A percentile compares a stretch with the other conserved stretches of the same genome.
Conservation (phyloP, 2,113 vertebrate species). For the Corythornis cristatus region DNA sequence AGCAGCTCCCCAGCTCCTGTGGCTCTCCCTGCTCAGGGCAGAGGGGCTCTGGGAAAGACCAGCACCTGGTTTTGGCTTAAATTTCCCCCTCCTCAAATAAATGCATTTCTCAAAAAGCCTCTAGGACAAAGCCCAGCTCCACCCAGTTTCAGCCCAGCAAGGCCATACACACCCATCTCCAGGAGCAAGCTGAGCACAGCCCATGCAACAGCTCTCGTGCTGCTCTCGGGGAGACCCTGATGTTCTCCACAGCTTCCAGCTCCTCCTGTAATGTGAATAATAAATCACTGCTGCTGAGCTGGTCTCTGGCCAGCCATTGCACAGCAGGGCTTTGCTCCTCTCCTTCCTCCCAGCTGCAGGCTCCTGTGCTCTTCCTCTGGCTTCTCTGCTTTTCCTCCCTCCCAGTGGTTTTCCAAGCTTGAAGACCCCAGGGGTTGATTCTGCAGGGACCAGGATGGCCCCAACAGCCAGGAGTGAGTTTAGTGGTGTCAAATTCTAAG, state of each 20-base stretch:
- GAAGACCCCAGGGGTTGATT: not conserved
- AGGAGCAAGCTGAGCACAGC: not conserved
- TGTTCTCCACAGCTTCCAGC: not conserved
- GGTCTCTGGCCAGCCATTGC: not conserved
- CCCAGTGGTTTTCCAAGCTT: not conserved
- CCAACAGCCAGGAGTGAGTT: not conserved
- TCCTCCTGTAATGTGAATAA: not conserved
- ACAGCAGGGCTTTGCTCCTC: not conserved
- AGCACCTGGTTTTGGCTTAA: not conserved
- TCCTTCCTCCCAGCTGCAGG: not conserved
- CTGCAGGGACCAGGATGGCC: not conserved
- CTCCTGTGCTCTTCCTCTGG: rapidly evolving
- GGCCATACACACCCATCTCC: not conserved
- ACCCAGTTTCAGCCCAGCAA: not conserved
- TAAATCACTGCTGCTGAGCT: constrained; percentile 23
- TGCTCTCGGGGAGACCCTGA: constrained; percentile 7
- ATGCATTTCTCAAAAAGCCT: not conserved
- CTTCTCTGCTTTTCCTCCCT: not conserved
- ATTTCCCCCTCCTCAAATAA: not conserved
- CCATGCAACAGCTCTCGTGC: not conserved
- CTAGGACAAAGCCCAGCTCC: not conserved
- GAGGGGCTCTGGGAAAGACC: not conserved
- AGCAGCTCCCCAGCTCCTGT: not conserved
- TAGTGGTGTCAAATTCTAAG: rapidly evolving
- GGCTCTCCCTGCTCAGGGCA: not conserved